phyloP scores from a whole-genome alignment of 1,140 invertebrate species.

The Papilio aristodemus region DNA sequence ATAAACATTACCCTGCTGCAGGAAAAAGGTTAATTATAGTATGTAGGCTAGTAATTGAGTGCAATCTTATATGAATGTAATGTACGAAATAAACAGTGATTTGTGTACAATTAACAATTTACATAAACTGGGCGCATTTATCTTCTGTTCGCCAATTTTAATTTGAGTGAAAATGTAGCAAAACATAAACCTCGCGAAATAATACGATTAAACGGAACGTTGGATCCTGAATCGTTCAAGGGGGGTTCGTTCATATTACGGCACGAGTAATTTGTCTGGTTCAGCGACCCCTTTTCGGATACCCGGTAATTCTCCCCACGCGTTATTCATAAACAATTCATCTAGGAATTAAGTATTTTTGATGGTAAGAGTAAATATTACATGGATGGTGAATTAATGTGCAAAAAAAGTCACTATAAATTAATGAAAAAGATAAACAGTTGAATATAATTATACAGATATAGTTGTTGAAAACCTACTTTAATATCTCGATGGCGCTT shows the following conservation, averaged over 20 bases:
- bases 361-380: conserved; percentile 37
- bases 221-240: conserved; percentile 51
- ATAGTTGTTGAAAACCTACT: neutral
- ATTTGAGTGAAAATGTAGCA: conserved; percentile 43
- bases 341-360: conserved; percentile 51
- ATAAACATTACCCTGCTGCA: too few relatives aligned
- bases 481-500: neutral
- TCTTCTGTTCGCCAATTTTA: conserved; percentile 27
- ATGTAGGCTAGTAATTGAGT: too few relatives aligned
- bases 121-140: neutral
- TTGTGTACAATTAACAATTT: neutral
- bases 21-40: too few relatives aligned
- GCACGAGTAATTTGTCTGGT: conserved; percentile 67
- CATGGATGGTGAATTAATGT: neutral
- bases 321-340: conserved; percentile 62
- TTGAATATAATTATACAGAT: conserved; percentile 37
- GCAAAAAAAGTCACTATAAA: conserved; percentile 33
- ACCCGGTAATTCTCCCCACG: conserved; percentile 43
- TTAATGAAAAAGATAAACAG: conserved; percentile 56
- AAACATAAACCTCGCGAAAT: conserved; percentile 56
- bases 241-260: conserved; percentile 48
- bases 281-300: conserved; percentile 60
- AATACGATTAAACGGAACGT: conserved; percentile 60
- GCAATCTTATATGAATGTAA: too few relatives aligned
- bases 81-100: conserved; percentile 13